A percentile compares a stretch with the other conserved stretches of the same genome.
Evolutionary conservation across 2,888 invertebrate species (phyloP).

Genomic region (Melinaea marsaeus): DNA sequence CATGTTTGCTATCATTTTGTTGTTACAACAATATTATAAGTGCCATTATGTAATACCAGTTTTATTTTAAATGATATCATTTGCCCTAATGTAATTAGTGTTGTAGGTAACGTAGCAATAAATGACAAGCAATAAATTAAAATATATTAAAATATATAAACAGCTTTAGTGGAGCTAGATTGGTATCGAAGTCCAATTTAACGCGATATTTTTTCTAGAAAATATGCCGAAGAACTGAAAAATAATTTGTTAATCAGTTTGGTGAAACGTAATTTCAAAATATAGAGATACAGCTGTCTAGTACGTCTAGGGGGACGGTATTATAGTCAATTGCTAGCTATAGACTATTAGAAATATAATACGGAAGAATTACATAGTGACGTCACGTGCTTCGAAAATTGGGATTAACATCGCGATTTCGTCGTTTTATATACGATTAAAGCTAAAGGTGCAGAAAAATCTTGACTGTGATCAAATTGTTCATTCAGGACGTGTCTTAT

Average conservation of each 20-base stretch:
- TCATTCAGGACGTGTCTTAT: constrained; percentile 77
- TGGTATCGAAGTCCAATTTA: constrained; percentile 69
- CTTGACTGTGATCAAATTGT: constrained; percentile 78
- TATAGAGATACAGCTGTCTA: constrained; percentile 66
- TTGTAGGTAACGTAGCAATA: constrained; percentile 68
- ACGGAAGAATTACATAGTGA: constrained; percentile 55
- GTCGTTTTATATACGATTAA: constrained; percentile 56
- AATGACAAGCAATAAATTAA: constrained; percentile 68
- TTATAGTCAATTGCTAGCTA: constrained; percentile 76
- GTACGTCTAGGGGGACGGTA: constrained; percentile 67
- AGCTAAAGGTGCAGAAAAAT: constrained; percentile 77
- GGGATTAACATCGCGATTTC: constrained; percentile 48
- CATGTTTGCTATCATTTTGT: too few species aligned
- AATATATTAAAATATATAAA: constrained; percentile 49
- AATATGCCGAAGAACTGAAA: constrained; percentile 53
- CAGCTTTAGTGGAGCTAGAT: constrained; percentile 75
- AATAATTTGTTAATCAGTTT: constrained; percentile 55
- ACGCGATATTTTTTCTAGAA: constrained; percentile 73
- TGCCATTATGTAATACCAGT: not conserved
- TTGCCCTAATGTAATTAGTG: constrained; percentile 41
- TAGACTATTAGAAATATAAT: constrained; percentile 64
- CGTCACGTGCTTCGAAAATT: constrained; percentile 63
- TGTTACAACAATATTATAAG: too few species aligned
- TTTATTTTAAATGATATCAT: not conserved
- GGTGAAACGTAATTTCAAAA: constrained; percentile 61